Conservation (phyloP, 2,113 vertebrate species). For the Pyrgilauda ruficollis region DNA sequence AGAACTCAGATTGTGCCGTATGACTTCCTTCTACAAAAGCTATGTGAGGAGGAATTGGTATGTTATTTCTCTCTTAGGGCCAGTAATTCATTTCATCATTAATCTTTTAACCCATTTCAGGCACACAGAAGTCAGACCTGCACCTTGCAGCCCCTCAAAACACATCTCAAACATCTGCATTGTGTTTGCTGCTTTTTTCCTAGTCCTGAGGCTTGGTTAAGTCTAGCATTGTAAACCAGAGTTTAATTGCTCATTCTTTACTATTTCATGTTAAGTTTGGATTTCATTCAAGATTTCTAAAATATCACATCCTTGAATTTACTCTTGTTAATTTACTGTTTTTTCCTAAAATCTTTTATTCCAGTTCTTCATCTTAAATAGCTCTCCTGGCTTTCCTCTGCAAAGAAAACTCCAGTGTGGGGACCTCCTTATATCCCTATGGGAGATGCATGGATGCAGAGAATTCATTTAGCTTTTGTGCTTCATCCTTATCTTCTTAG, state of each 20-base stretch:
- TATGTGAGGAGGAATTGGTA: not conserved
- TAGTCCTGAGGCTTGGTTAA: not conserved
- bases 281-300: not conserved
- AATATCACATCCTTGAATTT: not conserved
- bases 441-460: not conserved
- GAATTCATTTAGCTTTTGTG: not conserved
- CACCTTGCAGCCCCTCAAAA: not conserved
- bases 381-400: not conserved
- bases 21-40: not conserved
- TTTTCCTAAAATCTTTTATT: not conserved
- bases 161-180: not conserved
- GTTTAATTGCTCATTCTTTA: not conserved
- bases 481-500: constrained; percentile 34
- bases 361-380: not conserved
- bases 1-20: not conserved
- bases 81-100: not conserved
- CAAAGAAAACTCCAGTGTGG: not conserved
- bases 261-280: not conserved
- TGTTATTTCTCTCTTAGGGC: not conserved
- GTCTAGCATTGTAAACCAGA: not conserved
- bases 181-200: not conserved
- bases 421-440: not conserved
- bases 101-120: not conserved
- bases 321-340: not conserved
- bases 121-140: not conserved